These are phyloP conservation scores for Cryptops parisi DNA, from an alignment of 2,888 invertebrate species.

Conservation along the genomic window DNA sequence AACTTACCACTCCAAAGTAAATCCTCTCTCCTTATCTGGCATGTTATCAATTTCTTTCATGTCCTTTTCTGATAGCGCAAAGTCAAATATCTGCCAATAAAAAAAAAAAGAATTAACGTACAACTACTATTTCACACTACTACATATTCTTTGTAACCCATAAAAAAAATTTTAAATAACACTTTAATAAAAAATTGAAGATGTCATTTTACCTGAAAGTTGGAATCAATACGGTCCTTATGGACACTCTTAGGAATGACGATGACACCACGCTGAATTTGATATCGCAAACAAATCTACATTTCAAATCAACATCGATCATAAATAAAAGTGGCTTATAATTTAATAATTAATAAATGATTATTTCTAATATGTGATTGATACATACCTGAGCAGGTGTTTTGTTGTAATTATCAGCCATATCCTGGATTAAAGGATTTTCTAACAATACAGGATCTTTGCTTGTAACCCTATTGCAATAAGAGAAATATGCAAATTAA, in stretches of 20 bases:
- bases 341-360: not conserved
- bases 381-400: slow-evolving; percentile 46
- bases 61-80: not conserved
- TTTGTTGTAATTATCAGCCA: slow-evolving; percentile 52
- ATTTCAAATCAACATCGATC: not conserved
- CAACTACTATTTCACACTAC: too few species aligned
- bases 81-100: slow-evolving; percentile 3
- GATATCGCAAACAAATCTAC: slow-evolving; percentile 21
- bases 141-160: too few species aligned
- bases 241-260: slow-evolving; percentile 74
- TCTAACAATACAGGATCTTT: slow-evolving; percentile 41
- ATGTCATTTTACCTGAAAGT: slow-evolving; percentile 42
- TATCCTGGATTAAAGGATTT: slow-evolving; percentile 44
- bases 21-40: too few species aligned
- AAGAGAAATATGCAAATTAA: too few species aligned
- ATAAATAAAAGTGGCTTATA: not conserved
- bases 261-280: slow-evolving; percentile 50
- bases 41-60: not conserved
- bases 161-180: too few species aligned
- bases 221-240: slow-evolving; percentile 52
- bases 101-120: not conserved
- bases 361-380: too few species aligned
- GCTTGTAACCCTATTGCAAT: slow-evolving; percentile 8
- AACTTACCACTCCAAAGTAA: slow-evolving; percentile 2
- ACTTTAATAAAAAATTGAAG: too few species aligned